phyloP scores from a whole-genome alignment of 2,888 invertebrate genomes.

The Melangyna quadrimaculata region DNA sequence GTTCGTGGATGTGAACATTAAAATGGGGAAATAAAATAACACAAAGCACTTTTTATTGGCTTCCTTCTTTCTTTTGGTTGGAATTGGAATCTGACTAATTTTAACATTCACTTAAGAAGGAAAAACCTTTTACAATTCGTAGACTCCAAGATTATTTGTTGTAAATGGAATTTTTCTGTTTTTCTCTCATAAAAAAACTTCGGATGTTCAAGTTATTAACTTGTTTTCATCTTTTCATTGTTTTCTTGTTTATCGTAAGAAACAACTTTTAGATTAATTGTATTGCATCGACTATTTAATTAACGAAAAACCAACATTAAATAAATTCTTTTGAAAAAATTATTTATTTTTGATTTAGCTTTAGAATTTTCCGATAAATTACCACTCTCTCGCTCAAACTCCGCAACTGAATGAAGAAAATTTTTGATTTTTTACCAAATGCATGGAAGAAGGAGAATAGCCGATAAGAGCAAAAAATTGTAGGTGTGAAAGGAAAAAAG shows the following conservation, averaged over 20 bases:
- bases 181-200: neutral
- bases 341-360: slow-evolving; percentile 47
- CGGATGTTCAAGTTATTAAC: neutral
- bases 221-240: neutral
- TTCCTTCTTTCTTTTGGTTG: slow-evolving; percentile 22
- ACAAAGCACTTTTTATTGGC: slow-evolving; percentile 65
- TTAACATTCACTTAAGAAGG: slow-evolving; percentile 32
- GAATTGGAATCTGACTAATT: slow-evolving; percentile 13
- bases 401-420: slow-evolving; percentile 62
- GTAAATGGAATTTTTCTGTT: neutral
- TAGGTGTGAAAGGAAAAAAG: slow-evolving; percentile 1
- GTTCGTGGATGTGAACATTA: neutral
- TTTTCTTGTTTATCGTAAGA: neutral
- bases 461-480: neutral
- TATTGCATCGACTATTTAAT: slow-evolving; percentile 7
- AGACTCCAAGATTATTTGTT: neutral
- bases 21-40: slow-evolving; percentile 35
- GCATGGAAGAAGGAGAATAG: slow-evolving; percentile 35
- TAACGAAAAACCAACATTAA: slow-evolving; percentile 61
- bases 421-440: slow-evolving; percentile 32
- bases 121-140: neutral
- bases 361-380: slow-evolving; percentile 58
- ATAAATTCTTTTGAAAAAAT: slow-evolving; percentile 21
- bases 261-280: neutral
- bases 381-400: slow-evolving; percentile 67